A percentile compares a stretch with the other conserved stretches of the same genome.
Conservation (phyloP, 2,888 invertebrate genomes). For the Capitulum mitella region DNA sequence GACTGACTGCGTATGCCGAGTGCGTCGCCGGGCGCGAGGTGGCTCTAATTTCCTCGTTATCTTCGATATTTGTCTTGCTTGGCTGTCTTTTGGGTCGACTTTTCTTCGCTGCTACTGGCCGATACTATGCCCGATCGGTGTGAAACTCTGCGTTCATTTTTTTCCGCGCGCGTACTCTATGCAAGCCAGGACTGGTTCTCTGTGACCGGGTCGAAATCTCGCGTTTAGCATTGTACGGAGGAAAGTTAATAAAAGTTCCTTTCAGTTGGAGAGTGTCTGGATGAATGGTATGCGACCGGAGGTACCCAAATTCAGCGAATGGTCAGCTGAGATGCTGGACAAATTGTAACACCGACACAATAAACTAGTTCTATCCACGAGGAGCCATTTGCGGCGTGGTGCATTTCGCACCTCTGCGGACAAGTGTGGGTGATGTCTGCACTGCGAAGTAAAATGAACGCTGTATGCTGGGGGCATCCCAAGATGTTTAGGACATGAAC, state of each 20-base stretch:
- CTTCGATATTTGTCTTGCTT: neutral
- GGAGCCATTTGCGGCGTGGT: too few species aligned
- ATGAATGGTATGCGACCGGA: too few species aligned
- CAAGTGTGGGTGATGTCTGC: too few species aligned
- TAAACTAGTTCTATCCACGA: too few species aligned
- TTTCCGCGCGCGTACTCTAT: neutral
- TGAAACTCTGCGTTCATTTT: neutral
- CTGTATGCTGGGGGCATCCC: too few species aligned
- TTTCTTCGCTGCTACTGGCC: too few species aligned
- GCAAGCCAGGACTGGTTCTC: neutral
- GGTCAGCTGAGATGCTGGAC: too few species aligned
- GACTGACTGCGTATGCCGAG: neutral
- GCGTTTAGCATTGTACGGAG: neutral
- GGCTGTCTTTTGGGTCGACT: neutral
- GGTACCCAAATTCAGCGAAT: too few species aligned
- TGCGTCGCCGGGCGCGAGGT: neutral
- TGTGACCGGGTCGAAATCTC: neutral
- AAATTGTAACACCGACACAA: too few species aligned
- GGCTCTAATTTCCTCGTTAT: neutral
- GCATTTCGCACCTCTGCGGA: too few species aligned
- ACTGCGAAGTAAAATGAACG: too few species aligned
- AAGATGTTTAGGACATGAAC: too few species aligned
- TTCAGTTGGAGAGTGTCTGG: constrained; percentile 4
- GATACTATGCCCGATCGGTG: neutral
- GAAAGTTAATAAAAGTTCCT: constrained; percentile 11